phyloP scores from a whole-genome alignment of 92 coral and sea anemone genomes.

The Porites evermanni region DNA sequence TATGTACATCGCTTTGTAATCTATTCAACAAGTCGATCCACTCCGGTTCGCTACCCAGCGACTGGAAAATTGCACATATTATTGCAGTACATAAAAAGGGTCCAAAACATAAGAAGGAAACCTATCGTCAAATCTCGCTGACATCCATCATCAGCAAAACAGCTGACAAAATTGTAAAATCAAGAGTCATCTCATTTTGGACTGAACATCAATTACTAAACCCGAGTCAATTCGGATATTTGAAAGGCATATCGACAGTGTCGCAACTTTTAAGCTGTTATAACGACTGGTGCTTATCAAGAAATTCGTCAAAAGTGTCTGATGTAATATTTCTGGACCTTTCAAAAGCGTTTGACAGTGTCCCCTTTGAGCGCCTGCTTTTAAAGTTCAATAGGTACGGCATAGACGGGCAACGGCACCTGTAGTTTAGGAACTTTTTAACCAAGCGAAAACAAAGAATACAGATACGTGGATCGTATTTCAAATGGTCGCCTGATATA shows the following conservation, averaged over 20 bases:
- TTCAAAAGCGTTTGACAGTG: too few relatives aligned
- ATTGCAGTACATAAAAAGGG: conserved; percentile 37
- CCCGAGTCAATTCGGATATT: conserved; percentile 24
- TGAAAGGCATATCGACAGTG: conserved; percentile 29
- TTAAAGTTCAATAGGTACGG: conserved; percentile 5
- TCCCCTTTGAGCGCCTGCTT: not conserved
- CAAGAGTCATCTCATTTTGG: conserved; percentile 24
- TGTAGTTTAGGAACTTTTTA: conserved; percentile 19
- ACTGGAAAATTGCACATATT: conserved; percentile 39
- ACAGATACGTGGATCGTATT: not conserved
- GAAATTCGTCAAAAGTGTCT: too few relatives aligned
- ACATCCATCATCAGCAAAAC: conserved; percentile 23
- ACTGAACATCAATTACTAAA: conserved; percentile 25
- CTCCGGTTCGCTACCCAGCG: conserved; percentile 24
- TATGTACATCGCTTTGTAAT: conserved; percentile 35
- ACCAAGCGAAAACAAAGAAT: conserved; percentile 2
- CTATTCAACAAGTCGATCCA: conserved; percentile 35
- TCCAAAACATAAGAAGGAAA: conserved; percentile 25
- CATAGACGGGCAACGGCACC: not conserved
- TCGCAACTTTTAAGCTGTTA: conserved; percentile 21
- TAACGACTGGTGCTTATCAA: too few relatives aligned
- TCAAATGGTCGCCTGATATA: too few relatives aligned
- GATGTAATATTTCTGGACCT: too few relatives aligned
- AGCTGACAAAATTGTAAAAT: conserved; percentile 22
- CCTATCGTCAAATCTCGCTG: conserved; percentile 38